Conservation (phyloP, 1,140 invertebrate species). For the Bilobella aurantiaca region DNA sequence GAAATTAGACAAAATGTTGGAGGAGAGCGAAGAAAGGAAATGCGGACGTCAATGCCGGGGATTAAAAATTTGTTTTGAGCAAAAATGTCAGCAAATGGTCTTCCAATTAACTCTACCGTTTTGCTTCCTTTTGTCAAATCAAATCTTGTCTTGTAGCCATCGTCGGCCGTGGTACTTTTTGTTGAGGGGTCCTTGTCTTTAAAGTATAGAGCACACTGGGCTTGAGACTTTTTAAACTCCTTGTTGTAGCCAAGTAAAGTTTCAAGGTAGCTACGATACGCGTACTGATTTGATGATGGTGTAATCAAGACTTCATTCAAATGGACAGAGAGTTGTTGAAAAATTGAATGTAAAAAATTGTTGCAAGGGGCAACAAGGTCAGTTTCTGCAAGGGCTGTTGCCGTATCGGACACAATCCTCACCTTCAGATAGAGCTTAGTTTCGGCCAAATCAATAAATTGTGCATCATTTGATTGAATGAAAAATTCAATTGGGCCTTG, state of each 20-base stretch:
- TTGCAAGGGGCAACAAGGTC: slow-evolving; percentile 36
- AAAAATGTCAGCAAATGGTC: slow-evolving; percentile 16
- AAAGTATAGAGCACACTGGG: slow-evolving; percentile 36
- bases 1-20: slow-evolving; percentile 16
- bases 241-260: slow-evolving; percentile 39
- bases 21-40: neutral
- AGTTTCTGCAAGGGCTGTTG: slow-evolving; percentile 5
- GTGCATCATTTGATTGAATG: slow-evolving; percentile 37
- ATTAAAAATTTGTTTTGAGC: slow-evolving; percentile 19
- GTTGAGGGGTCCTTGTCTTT: neutral
- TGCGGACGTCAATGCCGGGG: slow-evolving; percentile 20
- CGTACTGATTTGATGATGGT: slow-evolving; percentile 40
- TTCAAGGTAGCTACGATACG: slow-evolving; percentile 43
- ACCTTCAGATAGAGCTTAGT: slow-evolving; percentile 39
- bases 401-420: slow-evolving; percentile 35
- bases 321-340: slow-evolving; percentile 41
- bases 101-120: slow-evolving; percentile 32
- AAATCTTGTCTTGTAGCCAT: slow-evolving; percentile 32
- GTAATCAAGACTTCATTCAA: slow-evolving; percentile 43
- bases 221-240: slow-evolving; percentile 39
- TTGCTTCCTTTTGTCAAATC: slow-evolving; percentile 29
- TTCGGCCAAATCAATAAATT: slow-evolving; percentile 40
- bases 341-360: slow-evolving; percentile 41
- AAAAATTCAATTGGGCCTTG: slow-evolving; percentile 40
- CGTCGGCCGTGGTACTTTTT: slow-evolving; percentile 21